These are phyloP conservation scores for Pseudomyrmex sp. DNA, from an alignment of 1,140 invertebrate genomes.

Conservation along the genomic window DNA sequence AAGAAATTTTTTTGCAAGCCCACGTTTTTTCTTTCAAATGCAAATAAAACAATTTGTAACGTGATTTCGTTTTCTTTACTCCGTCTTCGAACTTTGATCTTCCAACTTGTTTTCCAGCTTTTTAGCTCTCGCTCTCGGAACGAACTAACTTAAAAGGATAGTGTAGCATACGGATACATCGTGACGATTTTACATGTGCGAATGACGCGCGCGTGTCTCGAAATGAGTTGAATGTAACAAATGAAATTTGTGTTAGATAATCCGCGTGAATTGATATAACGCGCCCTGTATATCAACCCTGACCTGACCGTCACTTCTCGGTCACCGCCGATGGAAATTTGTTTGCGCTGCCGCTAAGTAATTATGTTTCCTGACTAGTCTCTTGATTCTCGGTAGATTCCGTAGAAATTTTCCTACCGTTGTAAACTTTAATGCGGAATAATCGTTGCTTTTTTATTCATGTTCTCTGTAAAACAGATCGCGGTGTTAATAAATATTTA, in stretches of 20 bases:
- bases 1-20: not conserved
- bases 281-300: not conserved
- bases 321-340: conserved; percentile 2
- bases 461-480: not conserved
- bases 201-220: not conserved
- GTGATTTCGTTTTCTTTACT: not conserved
- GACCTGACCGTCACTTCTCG: not conserved
- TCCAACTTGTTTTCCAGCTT: no score
- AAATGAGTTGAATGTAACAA: conserved; percentile 6
- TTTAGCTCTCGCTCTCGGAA: no score
- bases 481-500: conserved; percentile 3
- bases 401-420: conserved; percentile 11
- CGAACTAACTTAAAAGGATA: no score
- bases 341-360: conserved; percentile 33
- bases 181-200: not conserved
- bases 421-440: not conserved
- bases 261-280: conserved; percentile 16
- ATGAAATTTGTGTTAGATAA: conserved; percentile 37
- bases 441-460: not conserved
- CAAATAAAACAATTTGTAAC: not conserved
- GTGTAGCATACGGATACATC: no score
- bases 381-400: conserved; percentile 11
- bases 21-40: not conserved
- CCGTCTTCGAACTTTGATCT: no score
- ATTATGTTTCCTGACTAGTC: conserved; percentile 22